Evolutionary conservation across 2,797 vertebrate species (phyloP).

Genomic region (Thalassophryne amazonica): DNA sequence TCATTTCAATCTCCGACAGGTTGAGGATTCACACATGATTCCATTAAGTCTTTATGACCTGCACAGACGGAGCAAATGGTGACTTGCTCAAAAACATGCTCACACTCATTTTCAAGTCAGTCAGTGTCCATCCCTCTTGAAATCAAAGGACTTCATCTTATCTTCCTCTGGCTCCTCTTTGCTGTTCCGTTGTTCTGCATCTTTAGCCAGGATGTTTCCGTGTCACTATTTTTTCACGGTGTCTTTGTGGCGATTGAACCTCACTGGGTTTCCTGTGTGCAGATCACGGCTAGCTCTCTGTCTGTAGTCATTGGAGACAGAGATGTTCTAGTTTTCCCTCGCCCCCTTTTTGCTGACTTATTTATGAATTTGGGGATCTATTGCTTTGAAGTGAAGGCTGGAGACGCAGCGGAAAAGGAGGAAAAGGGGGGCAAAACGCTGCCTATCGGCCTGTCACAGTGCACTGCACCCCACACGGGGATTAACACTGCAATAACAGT

Average conservation of each 20-base stretch:
- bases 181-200: neutral
- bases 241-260: accelerated
- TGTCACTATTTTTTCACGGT: neutral
- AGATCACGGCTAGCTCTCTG: neutral
- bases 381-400: conserved; percentile 61
- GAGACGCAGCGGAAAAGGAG: conserved; percentile 29
- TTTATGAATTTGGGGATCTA: conserved; percentile 61
- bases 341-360: conserved; percentile 48
- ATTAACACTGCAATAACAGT: neutral
- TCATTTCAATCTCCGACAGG: too few species aligned
- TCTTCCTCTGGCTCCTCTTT: too few species aligned
- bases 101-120: too few species aligned
- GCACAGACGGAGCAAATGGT: too few species aligned
- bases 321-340: conserved; percentile 1
- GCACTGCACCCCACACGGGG: conserved; percentile 9
- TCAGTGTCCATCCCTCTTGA: too few species aligned
- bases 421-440: conserved; percentile 61
- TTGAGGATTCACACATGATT: too few species aligned
- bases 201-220: neutral
- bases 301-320: conserved; percentile 14
- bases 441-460: conserved; percentile 44
- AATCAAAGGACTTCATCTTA: too few species aligned
- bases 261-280: neutral
- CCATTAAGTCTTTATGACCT: too few species aligned
- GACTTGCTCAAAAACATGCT: too few species aligned